Conservation (phyloP, 2,888 invertebrate genomes). For the Apomyelois bistriatella region DNA sequence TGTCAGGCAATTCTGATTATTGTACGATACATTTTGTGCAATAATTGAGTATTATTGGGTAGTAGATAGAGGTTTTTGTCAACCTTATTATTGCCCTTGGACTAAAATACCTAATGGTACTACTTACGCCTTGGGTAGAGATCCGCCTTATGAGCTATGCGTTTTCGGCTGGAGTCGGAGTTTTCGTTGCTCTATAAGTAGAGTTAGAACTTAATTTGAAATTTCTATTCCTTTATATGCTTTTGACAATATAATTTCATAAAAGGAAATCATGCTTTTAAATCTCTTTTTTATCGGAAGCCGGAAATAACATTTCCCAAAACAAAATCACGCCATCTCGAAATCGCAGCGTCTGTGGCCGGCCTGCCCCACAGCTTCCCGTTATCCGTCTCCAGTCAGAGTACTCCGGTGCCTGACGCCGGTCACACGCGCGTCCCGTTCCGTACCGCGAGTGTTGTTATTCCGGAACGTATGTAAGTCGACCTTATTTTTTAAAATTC, state of each 20-base stretch:
- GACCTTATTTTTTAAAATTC: constrained; percentile 6
- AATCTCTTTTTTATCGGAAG: not conserved
- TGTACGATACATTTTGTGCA: too few relatives aligned
- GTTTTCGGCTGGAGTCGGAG: too few relatives aligned
- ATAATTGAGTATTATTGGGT: too few relatives aligned
- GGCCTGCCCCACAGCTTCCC: constrained; percentile 1
- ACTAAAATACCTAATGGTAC: too few relatives aligned
- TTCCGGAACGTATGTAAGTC: constrained; percentile 7
- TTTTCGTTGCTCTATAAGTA: too few relatives aligned
- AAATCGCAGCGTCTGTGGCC: not conserved
- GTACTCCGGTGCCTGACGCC: constrained; percentile 6
- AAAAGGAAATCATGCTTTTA: not conserved
- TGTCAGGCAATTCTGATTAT: too few relatives aligned
- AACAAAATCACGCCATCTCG: constrained; percentile 1
- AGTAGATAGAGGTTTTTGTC: too few relatives aligned
- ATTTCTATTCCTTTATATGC: not conserved
- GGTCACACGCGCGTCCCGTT: not conserved
- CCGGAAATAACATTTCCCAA: constrained; percentile 2
- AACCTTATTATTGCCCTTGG: too few relatives aligned
- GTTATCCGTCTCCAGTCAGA: not conserved
- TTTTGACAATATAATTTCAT: not conserved
- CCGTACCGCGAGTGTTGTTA: constrained; percentile 2
- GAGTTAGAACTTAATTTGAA: too few relatives aligned
- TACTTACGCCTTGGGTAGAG: too few relatives aligned
- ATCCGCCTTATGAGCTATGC: too few relatives aligned